Conservation (phyloP, 23 tunicate species). For the Pegea sp. region DNA sequence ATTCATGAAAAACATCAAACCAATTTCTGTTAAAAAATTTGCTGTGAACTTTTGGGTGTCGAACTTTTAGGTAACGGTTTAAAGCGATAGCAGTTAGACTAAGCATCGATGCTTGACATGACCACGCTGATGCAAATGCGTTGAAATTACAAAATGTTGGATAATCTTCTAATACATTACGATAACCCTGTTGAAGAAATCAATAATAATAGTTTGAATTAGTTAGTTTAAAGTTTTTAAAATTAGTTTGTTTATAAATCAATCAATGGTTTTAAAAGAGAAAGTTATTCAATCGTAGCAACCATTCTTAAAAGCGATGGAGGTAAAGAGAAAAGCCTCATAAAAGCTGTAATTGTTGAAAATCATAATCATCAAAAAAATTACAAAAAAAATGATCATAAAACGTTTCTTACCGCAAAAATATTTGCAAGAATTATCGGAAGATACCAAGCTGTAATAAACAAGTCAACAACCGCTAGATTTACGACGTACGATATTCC, state of each 20-base stretch:
- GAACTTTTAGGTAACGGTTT: conserved; percentile 15
- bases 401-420: conserved; percentile 24
- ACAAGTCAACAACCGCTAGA: conserved; percentile 43
- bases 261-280: no score
- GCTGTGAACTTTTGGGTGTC: not conserved
- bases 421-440: conserved; percentile 41
- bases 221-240: no score
- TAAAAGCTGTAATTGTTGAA: no score
- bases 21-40: conserved; percentile 1
- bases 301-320: no score
- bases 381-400: no score
- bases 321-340: no score
- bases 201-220: no score
- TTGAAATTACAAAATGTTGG: conserved; percentile 15
- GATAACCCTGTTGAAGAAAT: conserved; percentile 11
- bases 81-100: conserved; percentile 22
- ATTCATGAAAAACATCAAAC: not conserved
- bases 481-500: conserved; percentile 29
- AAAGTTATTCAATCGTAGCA: no score
- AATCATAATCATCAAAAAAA: no score
- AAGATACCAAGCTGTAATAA: conserved; percentile 51
- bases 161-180: conserved; percentile 7
- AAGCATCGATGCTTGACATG: conserved; percentile 25
- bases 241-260: no score
- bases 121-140: conserved; percentile 14